phyloP scores from a whole-genome alignment of 2,797 vertebrate genomes.

The Enteromius radiatus region DNA sequence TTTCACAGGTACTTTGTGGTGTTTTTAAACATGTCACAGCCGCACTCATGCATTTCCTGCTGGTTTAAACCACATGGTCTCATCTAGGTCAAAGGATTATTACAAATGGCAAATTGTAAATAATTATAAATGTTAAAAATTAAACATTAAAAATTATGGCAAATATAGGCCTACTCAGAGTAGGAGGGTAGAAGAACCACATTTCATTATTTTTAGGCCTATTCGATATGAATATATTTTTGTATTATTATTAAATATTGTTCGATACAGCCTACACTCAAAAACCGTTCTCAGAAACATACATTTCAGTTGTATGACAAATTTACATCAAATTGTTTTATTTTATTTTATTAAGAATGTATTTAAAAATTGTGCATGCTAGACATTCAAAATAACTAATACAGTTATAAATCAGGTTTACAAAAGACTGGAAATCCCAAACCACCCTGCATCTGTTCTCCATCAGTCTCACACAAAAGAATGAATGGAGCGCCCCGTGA shows the following conservation, averaged over 20 bases:
- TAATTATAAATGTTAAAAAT: not conserved
- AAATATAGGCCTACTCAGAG: not conserved
- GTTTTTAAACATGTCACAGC: not conserved
- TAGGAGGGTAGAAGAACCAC: not conserved
- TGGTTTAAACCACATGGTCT: not conserved
- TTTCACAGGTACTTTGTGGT: not conserved
- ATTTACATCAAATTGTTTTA: not conserved
- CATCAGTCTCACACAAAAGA: not conserved
- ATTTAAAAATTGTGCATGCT: not conserved
- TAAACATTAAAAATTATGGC: not conserved
- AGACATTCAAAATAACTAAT: not conserved
- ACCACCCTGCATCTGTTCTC: not conserved
- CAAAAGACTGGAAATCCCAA: not conserved
- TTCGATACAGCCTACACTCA: not conserved
- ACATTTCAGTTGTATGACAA: no score
- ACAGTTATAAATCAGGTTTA: no score
- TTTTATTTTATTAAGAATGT: not conserved
- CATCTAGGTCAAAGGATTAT: not conserved
- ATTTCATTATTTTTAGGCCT: not conserved
- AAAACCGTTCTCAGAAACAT: not conserved
- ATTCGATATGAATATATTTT: no score
- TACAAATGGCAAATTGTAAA: not conserved
- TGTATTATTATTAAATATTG: no score
- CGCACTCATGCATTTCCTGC: conserved; percentile 15
- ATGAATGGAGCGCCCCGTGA: conserved; percentile 11